Evolutionary conservation across 2,113 vertebrate species (phyloP), one percentile per base, ranked within the genome.

Genomic region (Panthera tigris): DNA sequence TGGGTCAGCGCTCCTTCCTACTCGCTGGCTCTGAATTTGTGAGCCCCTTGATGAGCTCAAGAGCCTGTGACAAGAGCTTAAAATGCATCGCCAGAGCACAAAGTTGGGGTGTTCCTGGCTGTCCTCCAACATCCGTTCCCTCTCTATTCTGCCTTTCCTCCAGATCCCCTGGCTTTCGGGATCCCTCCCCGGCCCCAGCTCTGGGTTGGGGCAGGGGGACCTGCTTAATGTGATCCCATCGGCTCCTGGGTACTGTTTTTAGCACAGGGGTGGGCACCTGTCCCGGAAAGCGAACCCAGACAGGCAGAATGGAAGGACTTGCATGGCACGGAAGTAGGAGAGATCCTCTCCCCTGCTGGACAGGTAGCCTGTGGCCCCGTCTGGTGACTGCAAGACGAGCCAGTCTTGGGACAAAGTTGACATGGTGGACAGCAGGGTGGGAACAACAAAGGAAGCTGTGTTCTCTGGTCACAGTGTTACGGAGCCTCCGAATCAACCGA

Each of bases 61-160:
- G 33, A 80, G 71, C 55, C 33, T 48, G 15, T 18, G 39, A 41
- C 5, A 15, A 23, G 48, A 25, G 11, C 63, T 50, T 61, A 29
- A 57, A 29, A 80, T 45, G n/a, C 13, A 48, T 2, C 6, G 29
- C 57, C 33, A 8, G 4, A 31, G 25, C 27, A 33, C 21, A 21
- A 36, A n/a, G 29, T 2, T 36, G 33, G 41, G 23, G 16, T 33
- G 61, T 81, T 18, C 55, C 19, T 33, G 10, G 41, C 14, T 36
- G 21, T 33, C 78, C 2, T 0, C 45, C 12, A 76, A 19, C 0
- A 31, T 1, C 45, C 16, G 23, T n/a, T 2, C 16, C 25, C 25
- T 73, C 23, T 65, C 39, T 29, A 23, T 5, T 69, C 63, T 7
- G 7, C 29, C 31, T 6, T 71, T 11, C 48, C 63, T n/a, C 19